These are phyloP conservation scores for Lacanobia wlatinum DNA, from an alignment of 2,888 invertebrate species.

Conservation along the genomic window DNA sequence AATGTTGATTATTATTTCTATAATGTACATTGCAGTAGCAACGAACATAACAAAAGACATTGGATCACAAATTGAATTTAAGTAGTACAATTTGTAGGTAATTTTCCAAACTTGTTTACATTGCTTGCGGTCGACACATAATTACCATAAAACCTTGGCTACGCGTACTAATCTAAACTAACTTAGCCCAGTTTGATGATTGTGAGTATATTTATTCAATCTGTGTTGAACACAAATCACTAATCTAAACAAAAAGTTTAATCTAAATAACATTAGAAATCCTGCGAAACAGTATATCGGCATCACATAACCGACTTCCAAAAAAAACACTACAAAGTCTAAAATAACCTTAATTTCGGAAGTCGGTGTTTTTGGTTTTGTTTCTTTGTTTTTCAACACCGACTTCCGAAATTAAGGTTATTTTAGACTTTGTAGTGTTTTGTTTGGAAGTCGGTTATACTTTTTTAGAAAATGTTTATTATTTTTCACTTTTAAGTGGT, in stretches of 20 bases:
- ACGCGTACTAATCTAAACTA: not conserved
- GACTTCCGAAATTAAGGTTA: no score
- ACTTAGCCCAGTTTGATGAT: not conserved
- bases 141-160: no score
- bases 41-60: not conserved
- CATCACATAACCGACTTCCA: no score
- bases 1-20: not conserved
- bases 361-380: no score
- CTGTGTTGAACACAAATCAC: no score
- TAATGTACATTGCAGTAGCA: not conserved
- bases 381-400: no score
- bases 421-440: no score
- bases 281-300: not conserved
- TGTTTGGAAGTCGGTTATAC: no score
- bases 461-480: no score
- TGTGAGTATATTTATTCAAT: not conserved
- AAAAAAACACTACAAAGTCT: no score
- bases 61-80: not conserved
- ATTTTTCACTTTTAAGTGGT: no score
- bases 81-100: not conserved
- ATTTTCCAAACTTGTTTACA: not conserved
- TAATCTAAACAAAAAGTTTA: not conserved
- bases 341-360: no score
- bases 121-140: not conserved
- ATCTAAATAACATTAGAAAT: not conserved